phyloP scores from a whole-genome alignment of 2,113 vertebrate genomes.

The Oceanites oceanicus region DNA sequence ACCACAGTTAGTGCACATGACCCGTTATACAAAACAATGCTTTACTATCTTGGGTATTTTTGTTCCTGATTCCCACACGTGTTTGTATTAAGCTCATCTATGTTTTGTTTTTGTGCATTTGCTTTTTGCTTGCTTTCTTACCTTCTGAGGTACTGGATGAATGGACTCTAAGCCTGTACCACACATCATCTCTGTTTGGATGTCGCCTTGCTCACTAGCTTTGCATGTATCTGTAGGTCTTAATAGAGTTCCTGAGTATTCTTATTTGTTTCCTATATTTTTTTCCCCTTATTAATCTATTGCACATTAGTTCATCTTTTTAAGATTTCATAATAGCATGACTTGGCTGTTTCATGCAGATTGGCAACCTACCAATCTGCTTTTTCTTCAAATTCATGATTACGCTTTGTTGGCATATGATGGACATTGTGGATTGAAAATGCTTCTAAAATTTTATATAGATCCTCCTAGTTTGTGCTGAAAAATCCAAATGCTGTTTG shows the following conservation, averaged over 20 bases:
- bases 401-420: neutral
- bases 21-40: neutral
- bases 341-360: neutral
- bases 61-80: accelerated
- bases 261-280: neutral
- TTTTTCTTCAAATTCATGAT: neutral
- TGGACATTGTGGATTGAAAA: neutral
- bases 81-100: neutral
- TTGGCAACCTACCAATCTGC: neutral
- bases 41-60: neutral
- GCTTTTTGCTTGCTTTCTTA: neutral
- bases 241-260: neutral
- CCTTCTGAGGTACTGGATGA: neutral
- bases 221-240: neutral
- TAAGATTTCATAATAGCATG: neutral
- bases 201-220: neutral
- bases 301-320: neutral
- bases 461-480: neutral
- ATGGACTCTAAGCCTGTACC: neutral
- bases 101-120: neutral
- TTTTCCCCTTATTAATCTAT: neutral
- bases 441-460: neutral
- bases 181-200: neutral
- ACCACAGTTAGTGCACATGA: neutral
- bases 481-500: neutral